Conservation (phyloP, 2,888 invertebrate species). For the Rotaria magnacalcarata region DNA sequence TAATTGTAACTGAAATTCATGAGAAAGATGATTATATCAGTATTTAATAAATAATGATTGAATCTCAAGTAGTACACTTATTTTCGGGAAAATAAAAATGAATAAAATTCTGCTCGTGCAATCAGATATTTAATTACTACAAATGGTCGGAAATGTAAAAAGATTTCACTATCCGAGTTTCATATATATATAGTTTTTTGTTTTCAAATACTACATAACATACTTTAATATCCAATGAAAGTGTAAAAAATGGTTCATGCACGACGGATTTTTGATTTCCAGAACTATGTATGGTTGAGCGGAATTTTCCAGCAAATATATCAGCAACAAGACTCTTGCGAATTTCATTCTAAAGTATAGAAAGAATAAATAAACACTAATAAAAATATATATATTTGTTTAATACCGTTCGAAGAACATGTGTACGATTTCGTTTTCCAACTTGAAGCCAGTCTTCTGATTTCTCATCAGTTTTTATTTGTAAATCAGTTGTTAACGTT, state of each 20-base stretch:
- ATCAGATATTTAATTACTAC: too few relatives aligned
- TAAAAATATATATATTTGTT: background rate
- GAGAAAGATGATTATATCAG: too few relatives aligned
- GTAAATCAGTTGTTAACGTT: background rate
- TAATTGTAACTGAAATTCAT: too few relatives aligned
- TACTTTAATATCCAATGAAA: slow-evolving; percentile 88
- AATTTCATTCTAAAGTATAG: slow-evolving; percentile 66
- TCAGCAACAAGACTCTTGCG: slow-evolving; percentile 81
- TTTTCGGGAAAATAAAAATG: too few relatives aligned
- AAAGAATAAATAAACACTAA: background rate
- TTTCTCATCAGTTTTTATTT: slow-evolving; percentile 50
- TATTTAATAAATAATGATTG: too few relatives aligned
- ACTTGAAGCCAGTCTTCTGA: slow-evolving; percentile 63
- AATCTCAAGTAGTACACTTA: too few relatives aligned
- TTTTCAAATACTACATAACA: slow-evolving; percentile 46
- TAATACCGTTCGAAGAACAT: slow-evolving; percentile 71
- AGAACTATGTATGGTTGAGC: slow-evolving; percentile 70
- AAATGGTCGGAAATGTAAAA: too few relatives aligned
- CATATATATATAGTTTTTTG: too few relatives aligned
- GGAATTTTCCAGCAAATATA: slow-evolving; percentile 84
- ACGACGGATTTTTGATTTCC: slow-evolving; percentile 68
- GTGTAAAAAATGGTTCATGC: slow-evolving; percentile 88
- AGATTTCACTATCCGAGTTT: background rate
- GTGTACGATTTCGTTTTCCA: slow-evolving; percentile 79
- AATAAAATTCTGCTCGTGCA: too few relatives aligned